Conservation (phyloP, 2,888 invertebrate genomes). For the Cataglyphis altisquamis region DNA sequence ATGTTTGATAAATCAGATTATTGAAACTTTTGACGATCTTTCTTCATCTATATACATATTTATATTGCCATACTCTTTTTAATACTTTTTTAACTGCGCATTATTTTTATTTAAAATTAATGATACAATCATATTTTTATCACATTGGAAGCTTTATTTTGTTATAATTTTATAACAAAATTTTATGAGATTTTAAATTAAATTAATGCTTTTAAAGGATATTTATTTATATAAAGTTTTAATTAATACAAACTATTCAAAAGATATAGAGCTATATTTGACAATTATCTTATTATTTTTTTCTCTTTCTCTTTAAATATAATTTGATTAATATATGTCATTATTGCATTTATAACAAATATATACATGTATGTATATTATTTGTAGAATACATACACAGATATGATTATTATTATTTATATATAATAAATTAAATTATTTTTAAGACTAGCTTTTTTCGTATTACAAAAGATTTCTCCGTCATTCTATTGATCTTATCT, state of each 20-base stretch:
- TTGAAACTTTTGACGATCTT: not conserved
- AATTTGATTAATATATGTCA: not conserved
- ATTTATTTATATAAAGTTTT: not conserved
- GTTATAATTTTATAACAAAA: not conserved
- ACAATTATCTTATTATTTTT: not conserved
- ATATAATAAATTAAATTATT: not conserved
- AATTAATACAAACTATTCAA: not conserved
- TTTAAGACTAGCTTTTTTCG: not conserved
- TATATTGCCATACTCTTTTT: not conserved
- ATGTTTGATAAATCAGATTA: not conserved
- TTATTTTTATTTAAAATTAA: not conserved
- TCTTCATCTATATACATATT: not conserved
- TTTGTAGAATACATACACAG: not conserved
- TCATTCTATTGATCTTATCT: constrained; percentile 16
- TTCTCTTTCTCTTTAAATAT: not conserved
- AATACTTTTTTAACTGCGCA: not conserved
- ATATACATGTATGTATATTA: too few species aligned
- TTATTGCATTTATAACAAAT: not conserved
- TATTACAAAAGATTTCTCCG: constrained; percentile 3
- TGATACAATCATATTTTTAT: not conserved
- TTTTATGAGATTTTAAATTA: not conserved
- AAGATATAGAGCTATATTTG: not conserved
- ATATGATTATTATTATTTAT: not conserved
- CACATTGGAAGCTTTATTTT: not conserved
- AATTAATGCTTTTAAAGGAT: not conserved